Conservation (phyloP, 2,113 vertebrate genomes). For the Amphiprion percula region DNA sequence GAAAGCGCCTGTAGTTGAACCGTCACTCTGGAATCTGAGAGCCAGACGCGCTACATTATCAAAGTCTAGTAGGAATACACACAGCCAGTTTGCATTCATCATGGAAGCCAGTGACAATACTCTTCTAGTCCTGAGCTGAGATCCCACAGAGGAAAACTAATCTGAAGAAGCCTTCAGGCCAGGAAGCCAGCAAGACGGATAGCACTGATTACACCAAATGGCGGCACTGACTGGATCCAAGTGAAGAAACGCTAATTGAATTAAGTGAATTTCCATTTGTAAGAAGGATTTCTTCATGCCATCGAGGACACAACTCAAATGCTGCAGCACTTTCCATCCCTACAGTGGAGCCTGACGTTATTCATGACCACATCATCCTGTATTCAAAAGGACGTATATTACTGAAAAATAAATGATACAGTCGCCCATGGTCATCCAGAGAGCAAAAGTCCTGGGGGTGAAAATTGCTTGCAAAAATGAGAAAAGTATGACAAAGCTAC, state of each 20-base stretch:
- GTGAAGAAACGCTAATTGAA: conserved; percentile 47
- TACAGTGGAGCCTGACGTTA: conserved; percentile 2
- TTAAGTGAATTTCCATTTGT: conserved; percentile 47
- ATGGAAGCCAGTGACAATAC: conserved; percentile 46
- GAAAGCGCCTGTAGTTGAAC: conserved; percentile 40
- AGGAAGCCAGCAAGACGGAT: conserved; percentile 62
- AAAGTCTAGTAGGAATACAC: conserved; percentile 40
- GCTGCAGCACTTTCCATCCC: neutral
- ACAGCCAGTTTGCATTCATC: conserved; percentile 53
- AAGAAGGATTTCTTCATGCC: conserved; percentile 37
- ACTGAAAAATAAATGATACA: neutral
- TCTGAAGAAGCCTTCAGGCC: conserved; percentile 46
- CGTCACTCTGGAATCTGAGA: conserved; percentile 34
- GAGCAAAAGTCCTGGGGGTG: neutral
- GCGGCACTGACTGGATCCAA: conserved; percentile 41
- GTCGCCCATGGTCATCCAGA: neutral
- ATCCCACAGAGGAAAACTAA: conserved; percentile 54
- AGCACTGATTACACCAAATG: conserved; percentile 66
- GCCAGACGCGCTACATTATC: conserved; percentile 32
- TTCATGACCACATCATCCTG: neutral
- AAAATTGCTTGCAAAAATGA: neutral
- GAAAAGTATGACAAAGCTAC: conserved; percentile 10
- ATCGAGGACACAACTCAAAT: conserved; percentile 7
- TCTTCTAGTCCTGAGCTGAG: conserved; percentile 31
- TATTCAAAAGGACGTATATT: conserved; percentile 9